phyloP scores from a whole-genome alignment of 2,888 invertebrate species.

The Alentia gelatinosa region DNA sequence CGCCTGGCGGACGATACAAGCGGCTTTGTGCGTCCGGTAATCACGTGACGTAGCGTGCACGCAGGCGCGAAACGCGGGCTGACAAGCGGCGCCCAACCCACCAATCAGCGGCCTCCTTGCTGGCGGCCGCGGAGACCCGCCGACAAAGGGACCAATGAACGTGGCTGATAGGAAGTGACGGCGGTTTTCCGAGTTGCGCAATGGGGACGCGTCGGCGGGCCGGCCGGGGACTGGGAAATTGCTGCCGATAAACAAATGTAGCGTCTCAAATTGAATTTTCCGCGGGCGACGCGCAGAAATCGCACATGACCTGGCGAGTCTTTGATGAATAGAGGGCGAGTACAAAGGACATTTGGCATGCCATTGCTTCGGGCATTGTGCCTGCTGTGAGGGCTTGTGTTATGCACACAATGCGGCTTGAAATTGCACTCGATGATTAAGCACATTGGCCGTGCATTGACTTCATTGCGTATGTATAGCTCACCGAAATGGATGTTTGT shows the following conservation, averaged over 20 bases:
- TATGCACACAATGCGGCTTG: not conserved
- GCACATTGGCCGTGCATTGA: not conserved
- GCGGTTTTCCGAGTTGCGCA: slow-evolving; percentile 35
- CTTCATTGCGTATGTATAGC: not conserved
- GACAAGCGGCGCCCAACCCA: slow-evolving; percentile 29
- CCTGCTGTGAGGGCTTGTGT: not conserved
- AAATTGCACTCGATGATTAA: not conserved
- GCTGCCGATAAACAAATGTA: slow-evolving; percentile 36
- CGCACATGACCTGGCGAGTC: not conserved
- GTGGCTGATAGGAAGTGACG: slow-evolving; percentile 38
- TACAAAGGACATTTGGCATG: slow-evolving; percentile 14
- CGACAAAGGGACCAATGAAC: slow-evolving; percentile 37
- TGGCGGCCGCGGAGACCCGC: not conserved
- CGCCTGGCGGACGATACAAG: not conserved
- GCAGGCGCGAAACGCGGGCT: slow-evolving; percentile 24
- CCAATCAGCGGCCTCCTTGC: slow-evolving; percentile 32
- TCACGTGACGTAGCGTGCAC: slow-evolving; percentile 42
- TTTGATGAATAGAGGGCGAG: not conserved
- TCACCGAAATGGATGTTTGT: slow-evolving; percentile 6
- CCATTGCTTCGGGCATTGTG: not conserved
- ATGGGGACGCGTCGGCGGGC: not conserved
- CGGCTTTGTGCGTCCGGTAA: slow-evolving; percentile 9
- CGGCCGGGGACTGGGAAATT: not conserved
- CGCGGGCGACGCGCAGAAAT: slow-evolving; percentile 18
- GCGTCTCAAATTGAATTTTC: slow-evolving; percentile 47